Evolutionary conservation across 1,140 invertebrate species (phyloP).

Genomic region (Archivesica marissinica): DNA sequence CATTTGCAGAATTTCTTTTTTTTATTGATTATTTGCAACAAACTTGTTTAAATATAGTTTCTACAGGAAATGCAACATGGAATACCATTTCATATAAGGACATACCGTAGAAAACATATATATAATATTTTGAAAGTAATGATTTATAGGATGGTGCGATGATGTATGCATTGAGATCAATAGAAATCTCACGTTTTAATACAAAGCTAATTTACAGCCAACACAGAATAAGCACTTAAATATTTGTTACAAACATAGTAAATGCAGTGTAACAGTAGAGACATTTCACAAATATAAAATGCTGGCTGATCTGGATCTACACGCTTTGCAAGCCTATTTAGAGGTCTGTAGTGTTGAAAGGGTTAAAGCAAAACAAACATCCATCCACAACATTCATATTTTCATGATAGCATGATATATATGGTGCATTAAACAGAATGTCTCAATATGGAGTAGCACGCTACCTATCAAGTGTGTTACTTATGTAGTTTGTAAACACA

Average conservation of each 20-base stretch:
- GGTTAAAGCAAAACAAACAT: no score
- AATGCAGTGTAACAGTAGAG: neutral
- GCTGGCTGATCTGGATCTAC: no score
- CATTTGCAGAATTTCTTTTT: neutral
- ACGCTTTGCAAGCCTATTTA: no score
- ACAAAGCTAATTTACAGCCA: constrained; percentile 25
- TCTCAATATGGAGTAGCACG: no score
- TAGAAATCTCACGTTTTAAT: constrained; percentile 18
- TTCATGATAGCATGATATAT: no score
- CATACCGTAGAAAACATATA: neutral
- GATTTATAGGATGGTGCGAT: neutral
- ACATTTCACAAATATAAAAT: constrained; percentile 1
- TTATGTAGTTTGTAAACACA: no score
- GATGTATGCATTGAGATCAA: constrained; percentile 27
- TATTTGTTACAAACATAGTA: neutral
- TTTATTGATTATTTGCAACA: neutral
- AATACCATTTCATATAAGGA: neutral
- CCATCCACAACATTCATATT: no score
- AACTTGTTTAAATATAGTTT: neutral
- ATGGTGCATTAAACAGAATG: no score
- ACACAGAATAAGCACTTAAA: constrained; percentile 12
- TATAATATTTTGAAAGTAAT: neutral
- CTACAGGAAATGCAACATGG: neutral
- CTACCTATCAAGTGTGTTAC: no score
- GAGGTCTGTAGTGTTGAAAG: no score